These are phyloP conservation scores for Catharus minimus DNA, from an alignment of 2,113 vertebrate genomes.

Conservation along the genomic window DNA sequence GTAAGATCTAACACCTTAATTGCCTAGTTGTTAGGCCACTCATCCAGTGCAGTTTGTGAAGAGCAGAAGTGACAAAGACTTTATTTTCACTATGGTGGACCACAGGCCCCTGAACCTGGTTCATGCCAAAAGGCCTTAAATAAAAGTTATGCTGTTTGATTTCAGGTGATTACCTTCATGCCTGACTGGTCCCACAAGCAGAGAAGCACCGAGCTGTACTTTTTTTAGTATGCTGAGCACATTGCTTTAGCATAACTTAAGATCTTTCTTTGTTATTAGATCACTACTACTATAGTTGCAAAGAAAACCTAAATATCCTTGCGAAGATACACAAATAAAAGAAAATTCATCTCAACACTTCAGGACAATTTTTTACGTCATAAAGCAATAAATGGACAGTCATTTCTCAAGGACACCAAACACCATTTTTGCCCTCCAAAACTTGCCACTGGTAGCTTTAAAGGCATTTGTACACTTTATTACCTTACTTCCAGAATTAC, in stretches of 20 bases:
- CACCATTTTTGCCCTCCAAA: background rate
- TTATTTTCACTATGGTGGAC: background rate
- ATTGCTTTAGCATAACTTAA: background rate
- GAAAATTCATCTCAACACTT: background rate
- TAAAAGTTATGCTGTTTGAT: background rate
- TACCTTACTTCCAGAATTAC: background rate
- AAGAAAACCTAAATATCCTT: background rate
- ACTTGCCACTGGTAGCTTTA: background rate
- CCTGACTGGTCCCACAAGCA: background rate
- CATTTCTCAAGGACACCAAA: background rate
- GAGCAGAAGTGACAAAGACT: background rate
- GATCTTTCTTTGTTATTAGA: background rate
- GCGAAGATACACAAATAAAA: background rate
- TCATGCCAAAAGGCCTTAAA: background rate
- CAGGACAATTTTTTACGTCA: slow-evolving; percentile 10
- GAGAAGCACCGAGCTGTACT: background rate
- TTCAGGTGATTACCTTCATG: background rate
- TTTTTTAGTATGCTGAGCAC: background rate
- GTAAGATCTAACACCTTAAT: background rate
- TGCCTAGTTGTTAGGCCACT: background rate
- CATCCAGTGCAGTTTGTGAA: background rate
- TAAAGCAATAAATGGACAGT: background rate
- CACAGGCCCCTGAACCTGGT: background rate
- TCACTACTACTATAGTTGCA: background rate
- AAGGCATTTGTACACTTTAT: background rate